Evolutionary conservation across 2,113 vertebrate species (phyloP).

Genomic region (Panurus biarmicus): DNA sequence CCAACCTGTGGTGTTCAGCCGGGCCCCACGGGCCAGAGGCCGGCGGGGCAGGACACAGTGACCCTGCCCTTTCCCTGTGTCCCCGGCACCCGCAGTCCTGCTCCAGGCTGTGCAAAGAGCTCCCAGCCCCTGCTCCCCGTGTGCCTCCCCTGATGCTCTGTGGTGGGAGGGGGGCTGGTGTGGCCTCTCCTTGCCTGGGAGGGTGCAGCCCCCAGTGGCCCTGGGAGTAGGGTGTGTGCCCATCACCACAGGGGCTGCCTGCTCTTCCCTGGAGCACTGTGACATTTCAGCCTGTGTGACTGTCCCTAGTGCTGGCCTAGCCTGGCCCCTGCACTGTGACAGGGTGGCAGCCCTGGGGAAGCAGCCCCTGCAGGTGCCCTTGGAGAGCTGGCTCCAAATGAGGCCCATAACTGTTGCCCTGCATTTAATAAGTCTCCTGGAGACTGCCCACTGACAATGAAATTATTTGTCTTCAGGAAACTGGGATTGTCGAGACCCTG

Average conservation of each 20-base stretch:
- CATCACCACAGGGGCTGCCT: not conserved
- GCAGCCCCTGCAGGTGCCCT: not conserved
- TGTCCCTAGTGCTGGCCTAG: not conserved
- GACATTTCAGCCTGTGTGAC: fast-evolving
- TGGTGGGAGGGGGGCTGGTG: not conserved
- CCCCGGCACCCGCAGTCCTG: not conserved
- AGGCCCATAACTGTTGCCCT: not conserved
- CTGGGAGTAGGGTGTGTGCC: not conserved
- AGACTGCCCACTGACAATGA: not conserved
- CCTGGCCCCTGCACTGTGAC: fast-evolving
- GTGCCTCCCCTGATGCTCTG: fast-evolving
- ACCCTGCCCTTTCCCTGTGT: fast-evolving
- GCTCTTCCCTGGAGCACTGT: not conserved
- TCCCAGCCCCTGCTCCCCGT: not conserved
- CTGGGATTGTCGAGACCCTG: not conserved
- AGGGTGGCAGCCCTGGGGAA: not conserved
- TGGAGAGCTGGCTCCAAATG: not conserved
- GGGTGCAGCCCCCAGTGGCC: not conserved
- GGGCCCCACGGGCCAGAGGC: not conserved
- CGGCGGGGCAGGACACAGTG: fast-evolving
- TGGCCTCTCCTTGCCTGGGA: not conserved
- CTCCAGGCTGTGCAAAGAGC: not conserved
- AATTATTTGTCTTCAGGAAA: not conserved
- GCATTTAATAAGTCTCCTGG: not conserved
- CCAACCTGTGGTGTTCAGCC: fast-evolving